Conservation (phyloP, 2,797 vertebrate species). For the Leuciscus waleckii region DNA sequence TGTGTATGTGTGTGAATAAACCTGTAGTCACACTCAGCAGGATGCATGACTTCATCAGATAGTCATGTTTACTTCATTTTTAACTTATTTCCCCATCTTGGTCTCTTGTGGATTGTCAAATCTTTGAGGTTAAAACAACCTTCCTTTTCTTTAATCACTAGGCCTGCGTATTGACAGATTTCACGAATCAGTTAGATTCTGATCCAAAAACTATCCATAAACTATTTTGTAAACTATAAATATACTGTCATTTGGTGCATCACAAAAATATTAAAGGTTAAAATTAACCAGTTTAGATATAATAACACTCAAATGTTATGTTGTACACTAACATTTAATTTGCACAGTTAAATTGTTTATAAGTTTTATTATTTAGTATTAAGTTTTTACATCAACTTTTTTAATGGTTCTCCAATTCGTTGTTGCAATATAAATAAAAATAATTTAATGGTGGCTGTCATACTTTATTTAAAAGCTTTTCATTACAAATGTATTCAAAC, state of each 20-base stretch:
- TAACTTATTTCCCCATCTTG: not conserved
- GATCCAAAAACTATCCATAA: not conserved
- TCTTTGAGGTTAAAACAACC: slow-evolving; percentile 24
- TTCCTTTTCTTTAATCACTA: slow-evolving; percentile 13
- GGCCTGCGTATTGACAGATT: not conserved
- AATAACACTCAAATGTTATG: not conserved
- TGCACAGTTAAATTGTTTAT: not conserved
- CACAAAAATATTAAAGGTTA: not conserved
- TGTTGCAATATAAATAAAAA: not conserved
- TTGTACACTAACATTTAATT: not conserved
- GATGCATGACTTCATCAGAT: slow-evolving; percentile 70
- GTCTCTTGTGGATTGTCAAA: slow-evolving; percentile 12
- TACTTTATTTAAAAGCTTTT: not conserved
- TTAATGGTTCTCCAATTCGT: not conserved
- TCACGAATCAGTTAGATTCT: not conserved
- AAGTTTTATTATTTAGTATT: too few species aligned
- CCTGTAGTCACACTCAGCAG: slow-evolving; percentile 63
- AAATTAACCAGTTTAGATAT: not conserved
- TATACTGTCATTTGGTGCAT: not conserved
- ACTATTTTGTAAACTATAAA: not conserved
- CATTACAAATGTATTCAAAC: not conserved
- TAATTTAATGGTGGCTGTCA: not conserved
- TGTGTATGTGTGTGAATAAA: slow-evolving; percentile 45
- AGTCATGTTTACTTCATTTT: slow-evolving; percentile 59
- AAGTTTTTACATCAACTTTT: not conserved